phyloP scores from a whole-genome alignment of 2,113 vertebrate genomes.

The Aptenodytes patagonicus region DNA sequence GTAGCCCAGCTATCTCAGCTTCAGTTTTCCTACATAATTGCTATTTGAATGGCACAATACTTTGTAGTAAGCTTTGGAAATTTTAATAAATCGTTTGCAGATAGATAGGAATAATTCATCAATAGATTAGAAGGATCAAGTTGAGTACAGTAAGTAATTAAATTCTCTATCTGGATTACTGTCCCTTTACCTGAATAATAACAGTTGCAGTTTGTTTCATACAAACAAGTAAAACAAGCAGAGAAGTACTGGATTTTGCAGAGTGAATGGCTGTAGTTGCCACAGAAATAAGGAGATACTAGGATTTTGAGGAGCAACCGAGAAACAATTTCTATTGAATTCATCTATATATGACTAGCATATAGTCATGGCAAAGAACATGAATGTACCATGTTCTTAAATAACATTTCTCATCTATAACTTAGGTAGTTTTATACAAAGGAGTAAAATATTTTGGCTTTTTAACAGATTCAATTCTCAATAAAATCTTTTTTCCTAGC shows the following conservation, averaged over 20 bases:
- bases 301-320: background rate
- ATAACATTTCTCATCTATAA: background rate
- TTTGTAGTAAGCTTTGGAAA: background rate
- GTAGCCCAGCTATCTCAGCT: background rate
- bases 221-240: background rate
- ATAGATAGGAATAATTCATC: background rate
- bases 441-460: background rate
- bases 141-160: background rate
- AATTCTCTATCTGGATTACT: background rate
- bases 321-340: background rate
- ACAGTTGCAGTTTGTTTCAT: background rate
- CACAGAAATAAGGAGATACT: background rate
- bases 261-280: background rate
- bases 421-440: background rate
- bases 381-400: background rate
- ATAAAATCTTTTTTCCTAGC: background rate
- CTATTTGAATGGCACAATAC: background rate
- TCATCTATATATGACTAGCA: background rate
- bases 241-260: background rate
- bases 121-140: background rate
- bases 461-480: background rate
- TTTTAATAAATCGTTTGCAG: background rate
- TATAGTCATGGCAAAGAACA: background rate
- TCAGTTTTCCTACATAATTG: background rate
- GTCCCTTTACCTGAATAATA: background rate